phyloP scores from a whole-genome alignment of 1,140 invertebrate genomes.

The Drosophila elegans region DNA sequence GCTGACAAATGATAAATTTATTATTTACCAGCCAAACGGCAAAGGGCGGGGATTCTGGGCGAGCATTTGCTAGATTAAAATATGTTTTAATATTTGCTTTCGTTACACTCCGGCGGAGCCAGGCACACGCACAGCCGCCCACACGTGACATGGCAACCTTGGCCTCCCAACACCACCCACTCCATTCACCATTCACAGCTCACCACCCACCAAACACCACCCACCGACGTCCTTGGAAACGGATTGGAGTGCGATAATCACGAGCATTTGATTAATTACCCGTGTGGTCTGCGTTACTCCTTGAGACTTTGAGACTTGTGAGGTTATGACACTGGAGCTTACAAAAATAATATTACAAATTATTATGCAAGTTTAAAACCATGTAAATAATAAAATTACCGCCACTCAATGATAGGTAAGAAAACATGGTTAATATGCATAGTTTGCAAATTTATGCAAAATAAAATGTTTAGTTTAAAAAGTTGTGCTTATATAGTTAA shows the following conservation, averaged over 20 bases:
- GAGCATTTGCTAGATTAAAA: conserved; percentile 80
- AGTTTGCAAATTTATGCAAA: too few species aligned
- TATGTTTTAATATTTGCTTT: conserved; percentile 82
- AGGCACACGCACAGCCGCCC: conserved; percentile 17
- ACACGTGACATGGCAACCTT: conserved; percentile 49
- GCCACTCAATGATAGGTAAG: too few species aligned
- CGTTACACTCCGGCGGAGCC: conserved; percentile 44
- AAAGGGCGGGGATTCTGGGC: conserved; percentile 9
- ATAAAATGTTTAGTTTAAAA: too few species aligned
- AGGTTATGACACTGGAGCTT: conserved; percentile 10
- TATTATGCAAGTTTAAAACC: too few species aligned
- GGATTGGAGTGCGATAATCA: conserved; percentile 63
- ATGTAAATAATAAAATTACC: too few species aligned
- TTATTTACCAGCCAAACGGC: conserved; percentile 69
- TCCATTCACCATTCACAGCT: too few species aligned
- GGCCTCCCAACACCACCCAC: conserved; percentile 1
- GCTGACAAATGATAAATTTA: conserved; percentile 84
- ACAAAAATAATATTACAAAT: not conserved
- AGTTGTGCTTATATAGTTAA: too few species aligned
- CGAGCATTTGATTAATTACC: conserved; percentile 79
- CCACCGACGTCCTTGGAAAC: conserved; percentile 26
- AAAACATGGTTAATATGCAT: too few species aligned
- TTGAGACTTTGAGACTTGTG: not conserved
- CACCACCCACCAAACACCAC: not conserved
- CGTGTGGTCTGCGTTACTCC: conserved; percentile 21